Conservation (phyloP, 2,888 invertebrate species). For the Brenthis daphne region DNA sequence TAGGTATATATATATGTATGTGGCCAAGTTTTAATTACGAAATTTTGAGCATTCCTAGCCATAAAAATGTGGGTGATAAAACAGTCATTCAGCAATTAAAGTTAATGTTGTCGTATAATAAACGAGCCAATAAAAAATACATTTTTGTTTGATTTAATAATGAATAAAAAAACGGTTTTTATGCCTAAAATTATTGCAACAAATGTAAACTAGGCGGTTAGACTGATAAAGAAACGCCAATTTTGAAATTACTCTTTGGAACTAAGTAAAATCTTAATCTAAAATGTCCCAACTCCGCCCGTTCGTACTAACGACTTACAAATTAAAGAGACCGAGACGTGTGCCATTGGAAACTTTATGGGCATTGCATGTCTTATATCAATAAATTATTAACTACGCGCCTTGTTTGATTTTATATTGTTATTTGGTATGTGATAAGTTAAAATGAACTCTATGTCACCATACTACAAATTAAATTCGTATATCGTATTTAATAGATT, state of each 20-base stretch:
- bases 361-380: slow-evolving; percentile 82
- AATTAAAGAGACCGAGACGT: slow-evolving; percentile 79
- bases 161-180: slow-evolving; percentile 2
- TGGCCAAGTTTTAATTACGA: slow-evolving; percentile 4
- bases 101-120: slow-evolving; percentile 30
- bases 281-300: slow-evolving; percentile 52
- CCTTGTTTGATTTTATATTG: slow-evolving; percentile 78
- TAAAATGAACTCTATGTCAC: slow-evolving; percentile 63
- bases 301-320: slow-evolving; percentile 78
- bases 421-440: slow-evolving; percentile 60
- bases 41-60: slow-evolving; percentile 22
- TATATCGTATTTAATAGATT: slow-evolving; percentile 41
- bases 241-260: slow-evolving; percentile 43
- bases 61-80: slow-evolving; percentile 29
- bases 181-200: background rate
- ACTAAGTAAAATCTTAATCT: slow-evolving; percentile 69
- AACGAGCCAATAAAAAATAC: slow-evolving; percentile 28
- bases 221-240: slow-evolving; percentile 36
- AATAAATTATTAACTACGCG: slow-evolving; percentile 81
- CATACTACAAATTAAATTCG: slow-evolving; percentile 63
- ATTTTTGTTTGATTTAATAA: slow-evolving; percentile 29
- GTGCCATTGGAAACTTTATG: slow-evolving; percentile 81
- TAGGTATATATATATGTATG: background rate
- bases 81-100: slow-evolving; percentile 33
- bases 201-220: background rate